phyloP scores from a whole-genome alignment of 2,888 invertebrate genomes.

The Apotomis capreana region DNA sequence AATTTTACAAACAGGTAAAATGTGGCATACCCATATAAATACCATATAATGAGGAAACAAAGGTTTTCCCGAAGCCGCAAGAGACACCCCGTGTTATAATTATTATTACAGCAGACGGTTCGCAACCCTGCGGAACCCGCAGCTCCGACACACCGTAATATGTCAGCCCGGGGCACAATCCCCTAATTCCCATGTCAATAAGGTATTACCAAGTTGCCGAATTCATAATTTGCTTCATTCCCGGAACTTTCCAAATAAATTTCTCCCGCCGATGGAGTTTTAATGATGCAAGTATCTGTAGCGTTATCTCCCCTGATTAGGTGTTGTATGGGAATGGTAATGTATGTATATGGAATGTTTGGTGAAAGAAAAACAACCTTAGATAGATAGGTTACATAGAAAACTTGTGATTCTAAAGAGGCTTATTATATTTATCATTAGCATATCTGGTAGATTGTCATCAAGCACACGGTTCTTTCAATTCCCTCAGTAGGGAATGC shows the following conservation, averaged over 20 bases:
- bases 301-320: constrained; percentile 19
- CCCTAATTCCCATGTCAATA: constrained; percentile 38
- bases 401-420: too few species aligned
- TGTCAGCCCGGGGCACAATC: constrained; percentile 25
- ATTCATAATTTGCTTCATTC: constrained; percentile 30
- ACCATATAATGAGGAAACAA: too few species aligned
- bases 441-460: too few species aligned
- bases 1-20: too few species aligned
- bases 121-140: not conserved
- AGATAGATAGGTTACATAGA: too few species aligned
- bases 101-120: not conserved
- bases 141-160: not conserved
- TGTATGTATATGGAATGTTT: not conserved
- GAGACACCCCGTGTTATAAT: not conserved
- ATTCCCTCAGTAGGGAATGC: too few species aligned
- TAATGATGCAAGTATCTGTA: constrained; percentile 32
- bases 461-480: too few species aligned
- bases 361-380: too few species aligned
- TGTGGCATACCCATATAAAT: too few species aligned
- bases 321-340: constrained; percentile 9
- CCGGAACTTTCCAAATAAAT: constrained; percentile 37
- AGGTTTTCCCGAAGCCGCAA: too few species aligned
- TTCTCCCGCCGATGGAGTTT: constrained; percentile 36
- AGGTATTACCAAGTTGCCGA: constrained; percentile 35
- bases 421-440: too few species aligned